Percentiles rank a stretch among this genome's conserved stretches.
Evolutionary conservation across 37 sponge, comb jelly and placozoan species (phyloP).

Genomic region (Halisarca cf. caerulea): DNA sequence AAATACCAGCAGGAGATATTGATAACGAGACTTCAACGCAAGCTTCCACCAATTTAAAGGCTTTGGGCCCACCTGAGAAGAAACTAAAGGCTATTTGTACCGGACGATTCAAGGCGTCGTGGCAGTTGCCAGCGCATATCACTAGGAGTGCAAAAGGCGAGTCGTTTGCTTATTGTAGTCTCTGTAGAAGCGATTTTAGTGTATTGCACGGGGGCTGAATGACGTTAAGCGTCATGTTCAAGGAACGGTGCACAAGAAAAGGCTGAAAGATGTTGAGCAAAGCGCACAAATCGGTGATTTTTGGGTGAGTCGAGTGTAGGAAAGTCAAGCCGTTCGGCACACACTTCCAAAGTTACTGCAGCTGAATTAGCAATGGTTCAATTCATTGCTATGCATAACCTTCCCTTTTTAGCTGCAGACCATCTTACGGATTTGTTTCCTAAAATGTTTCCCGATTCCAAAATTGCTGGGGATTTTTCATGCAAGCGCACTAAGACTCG

Average conservation of each 20-base stretch:
- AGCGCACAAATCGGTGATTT: too few relatives aligned
- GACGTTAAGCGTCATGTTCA: not conserved
- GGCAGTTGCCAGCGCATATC: not conserved
- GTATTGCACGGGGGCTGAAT: constrained; percentile 9
- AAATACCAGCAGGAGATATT: too few relatives aligned
- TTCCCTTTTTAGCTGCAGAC: constrained; percentile 20
- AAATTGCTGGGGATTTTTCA: constrained; percentile 32
- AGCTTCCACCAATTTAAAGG: too few relatives aligned
- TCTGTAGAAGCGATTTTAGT: not conserved
- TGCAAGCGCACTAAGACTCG: constrained; percentile 25
- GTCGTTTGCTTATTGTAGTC: not conserved
- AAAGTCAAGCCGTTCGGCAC: too few relatives aligned
- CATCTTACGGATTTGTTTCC: constrained; percentile 23
- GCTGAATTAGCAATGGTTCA: constrained; percentile 21
- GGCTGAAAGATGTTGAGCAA: too few relatives aligned
- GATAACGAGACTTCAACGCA: too few relatives aligned
- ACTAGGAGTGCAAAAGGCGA: not conserved
- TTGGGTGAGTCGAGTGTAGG: too few relatives aligned
- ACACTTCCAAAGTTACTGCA: not conserved
- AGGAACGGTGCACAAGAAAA: not conserved
- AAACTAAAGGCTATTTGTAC: too few relatives aligned
- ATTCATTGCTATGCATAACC: constrained; percentile 41
- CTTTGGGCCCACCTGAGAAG: too few relatives aligned
- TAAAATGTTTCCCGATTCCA: constrained; percentile 32
- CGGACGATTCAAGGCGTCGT: not conserved